These are phyloP conservation scores for Andrena camellia DNA, from an alignment of 2,888 invertebrate species.

Conservation along the genomic window DNA sequence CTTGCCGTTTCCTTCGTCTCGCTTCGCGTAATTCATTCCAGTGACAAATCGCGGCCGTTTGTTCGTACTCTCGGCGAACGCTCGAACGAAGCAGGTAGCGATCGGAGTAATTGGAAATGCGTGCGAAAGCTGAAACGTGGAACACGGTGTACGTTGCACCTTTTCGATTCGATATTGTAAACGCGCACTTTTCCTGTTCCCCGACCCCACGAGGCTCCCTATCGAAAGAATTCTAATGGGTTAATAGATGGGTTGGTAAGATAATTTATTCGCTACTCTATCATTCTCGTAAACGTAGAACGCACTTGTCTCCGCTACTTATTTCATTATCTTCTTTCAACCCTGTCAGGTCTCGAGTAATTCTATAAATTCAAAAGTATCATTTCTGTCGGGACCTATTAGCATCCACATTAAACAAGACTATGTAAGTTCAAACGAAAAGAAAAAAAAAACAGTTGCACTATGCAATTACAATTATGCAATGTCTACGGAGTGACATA, in stretches of 20 bases:
- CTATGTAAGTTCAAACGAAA: no score
- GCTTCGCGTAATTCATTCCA: constrained; percentile 34
- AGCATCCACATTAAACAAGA: neutral
- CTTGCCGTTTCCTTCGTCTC: constrained; percentile 18
- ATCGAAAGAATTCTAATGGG: neutral
- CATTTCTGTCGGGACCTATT: constrained; percentile 5
- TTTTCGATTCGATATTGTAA: neutral
- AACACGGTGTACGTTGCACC: neutral
- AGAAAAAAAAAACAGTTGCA: neutral
- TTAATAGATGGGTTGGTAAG: neutral
- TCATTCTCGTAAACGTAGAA: neutral
- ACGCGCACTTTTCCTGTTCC: neutral
- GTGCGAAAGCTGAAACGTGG: neutral
- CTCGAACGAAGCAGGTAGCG: constrained; percentile 30
- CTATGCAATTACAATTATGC: neutral
- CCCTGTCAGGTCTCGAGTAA: neutral
- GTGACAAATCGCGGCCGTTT: constrained; percentile 44
- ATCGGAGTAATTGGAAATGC: constrained; percentile 22
- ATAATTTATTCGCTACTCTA: constrained; percentile 10
- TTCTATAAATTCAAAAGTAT: neutral
- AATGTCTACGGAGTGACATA: neutral
- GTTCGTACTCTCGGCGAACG: constrained; percentile 41
- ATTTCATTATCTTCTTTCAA: neutral
- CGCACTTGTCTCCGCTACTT: neutral
- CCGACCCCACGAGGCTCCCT: neutral